phyloP scores from a whole-genome alignment of 2,797 vertebrate genomes.

The Gymnothorax javanicus region DNA sequence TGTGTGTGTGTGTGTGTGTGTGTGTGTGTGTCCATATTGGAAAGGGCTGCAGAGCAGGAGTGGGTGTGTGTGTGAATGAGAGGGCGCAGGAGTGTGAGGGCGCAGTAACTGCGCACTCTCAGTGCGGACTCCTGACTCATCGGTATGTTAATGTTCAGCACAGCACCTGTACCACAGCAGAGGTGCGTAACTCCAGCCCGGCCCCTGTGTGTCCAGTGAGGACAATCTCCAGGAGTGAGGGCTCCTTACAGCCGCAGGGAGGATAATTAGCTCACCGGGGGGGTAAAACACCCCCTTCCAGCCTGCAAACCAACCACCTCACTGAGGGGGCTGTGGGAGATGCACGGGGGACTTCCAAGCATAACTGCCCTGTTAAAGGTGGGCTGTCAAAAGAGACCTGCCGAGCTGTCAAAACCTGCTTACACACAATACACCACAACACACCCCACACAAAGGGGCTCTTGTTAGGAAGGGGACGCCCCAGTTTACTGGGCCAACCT shows the following conservation, averaged over 20 bases:
- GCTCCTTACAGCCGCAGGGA: neutral
- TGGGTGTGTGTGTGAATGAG: too few relatives aligned
- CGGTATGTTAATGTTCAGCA: neutral
- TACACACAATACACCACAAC: conserved; percentile 18
- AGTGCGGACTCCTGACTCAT: neutral
- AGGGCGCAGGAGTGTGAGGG: too few relatives aligned
- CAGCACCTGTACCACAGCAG: conserved; percentile 43
- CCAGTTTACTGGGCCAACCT: conserved; percentile 24
- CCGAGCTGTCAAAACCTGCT: conserved; percentile 13
- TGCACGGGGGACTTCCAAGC: conserved; percentile 17
- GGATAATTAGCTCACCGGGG: conserved; percentile 40
- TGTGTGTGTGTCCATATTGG: too few relatives aligned
- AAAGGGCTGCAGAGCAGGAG: too few relatives aligned
- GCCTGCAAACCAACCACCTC: conserved; percentile 29
- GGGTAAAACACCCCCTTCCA: neutral
- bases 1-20: neutral
- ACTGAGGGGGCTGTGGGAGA: conserved; percentile 19
- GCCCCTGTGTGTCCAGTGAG: conserved; percentile 33
- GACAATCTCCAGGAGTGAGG: conserved; percentile 25
- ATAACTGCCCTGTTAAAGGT: conserved; percentile 52
- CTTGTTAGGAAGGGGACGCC: conserved; percentile 34
- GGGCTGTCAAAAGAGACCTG: conserved; percentile 36
- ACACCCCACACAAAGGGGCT: conserved; percentile 35
- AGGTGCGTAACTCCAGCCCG: conserved; percentile 36
- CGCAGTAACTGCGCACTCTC: neutral